phyloP scores from a whole-genome alignment of 23 tunicate genomes.

The Trididemnum clinides region DNA sequence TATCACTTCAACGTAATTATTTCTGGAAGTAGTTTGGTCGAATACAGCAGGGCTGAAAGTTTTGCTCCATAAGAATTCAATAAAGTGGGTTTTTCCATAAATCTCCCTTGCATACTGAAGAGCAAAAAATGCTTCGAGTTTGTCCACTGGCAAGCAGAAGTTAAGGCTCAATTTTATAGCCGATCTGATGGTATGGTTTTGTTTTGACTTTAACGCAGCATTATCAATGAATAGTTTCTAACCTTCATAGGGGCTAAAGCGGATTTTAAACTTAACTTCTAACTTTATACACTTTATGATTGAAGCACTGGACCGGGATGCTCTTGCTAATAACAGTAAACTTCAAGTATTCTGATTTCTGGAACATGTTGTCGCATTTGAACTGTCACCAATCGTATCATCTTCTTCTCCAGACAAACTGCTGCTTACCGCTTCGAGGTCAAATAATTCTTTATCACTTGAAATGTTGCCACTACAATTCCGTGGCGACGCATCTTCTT shows the following conservation, averaged over 20 bases:
- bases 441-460: too few relatives aligned
- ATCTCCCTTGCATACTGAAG: slow-evolving; percentile 1
- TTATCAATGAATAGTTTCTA: background rate
- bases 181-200: background rate
- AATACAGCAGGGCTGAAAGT: background rate
- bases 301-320: too few relatives aligned
- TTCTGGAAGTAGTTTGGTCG: background rate
- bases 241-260: background rate
- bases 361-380: too few relatives aligned
- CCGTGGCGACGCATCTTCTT: too few relatives aligned
- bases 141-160: background rate
- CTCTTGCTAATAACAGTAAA: too few relatives aligned
- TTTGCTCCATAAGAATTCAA: slow-evolving; percentile 22
- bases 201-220: background rate
- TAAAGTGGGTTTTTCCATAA: slow-evolving; percentile 12
- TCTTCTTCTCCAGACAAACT: too few relatives aligned
- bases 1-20: background rate
- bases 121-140: slow-evolving; percentile 14
- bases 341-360: too few relatives aligned
- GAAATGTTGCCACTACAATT: too few relatives aligned
- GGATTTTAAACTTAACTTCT: too few relatives aligned
- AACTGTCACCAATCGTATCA: too few relatives aligned
- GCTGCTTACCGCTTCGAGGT: too few relatives aligned
- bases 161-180: background rate
- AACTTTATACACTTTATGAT: too few relatives aligned